Evolutionary conservation across 2,888 invertebrate genomes (phyloP), one percentile per base, ranked within the genome.

Genomic region (Flexamia atlantica): DNA sequence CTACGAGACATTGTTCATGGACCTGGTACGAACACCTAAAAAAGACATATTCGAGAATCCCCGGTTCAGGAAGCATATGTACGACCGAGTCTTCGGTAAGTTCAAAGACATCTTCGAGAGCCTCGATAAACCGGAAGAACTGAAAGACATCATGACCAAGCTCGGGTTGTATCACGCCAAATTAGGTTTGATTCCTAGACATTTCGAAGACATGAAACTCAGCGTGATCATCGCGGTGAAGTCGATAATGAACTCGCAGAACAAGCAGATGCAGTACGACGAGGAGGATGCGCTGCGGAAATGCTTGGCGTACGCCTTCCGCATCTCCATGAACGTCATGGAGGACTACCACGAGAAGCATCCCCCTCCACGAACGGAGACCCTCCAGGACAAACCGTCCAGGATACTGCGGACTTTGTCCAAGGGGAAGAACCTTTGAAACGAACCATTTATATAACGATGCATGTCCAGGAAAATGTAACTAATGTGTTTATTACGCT

Each of bases 151-250:
- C 9, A 70, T 70, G 70, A n/a, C n/a, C 20, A 70, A 70, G 70
- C 70, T 70, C 40, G 70, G 70, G 1, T 7, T 70, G 36, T 70
- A 70, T 28, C 70, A 70, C 70, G 70, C 70, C 5, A 70, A 70
- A 23, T 9, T 70, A 4, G 70, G 70, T 7, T 36, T 70, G 40
- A 36, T 40, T 0, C 2, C 40, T 7, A 25, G 20, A 20, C 70
- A 36, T 23, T 1, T 70, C 1, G 40, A 70, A 10, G n/a, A 14
- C 40, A 70, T 70, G 70, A 36, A 36, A 20, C 20, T 20, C 14
- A 3, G 23, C 14, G 40, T 70, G 20, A 3, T 70, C 10, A 40
- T 40, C 70, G 36, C 70, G 14, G 36, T 70, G 36, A 4, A 23
- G n/a, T 1, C 7, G 4, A 23, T n/a, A n/a, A 70, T 70, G 70